Percentiles rank a stretch among this genome's conserved stretches.
phyloP scores from a whole-genome alignment of 2,888 invertebrate species.

The Geotrupes spiniger region DNA sequence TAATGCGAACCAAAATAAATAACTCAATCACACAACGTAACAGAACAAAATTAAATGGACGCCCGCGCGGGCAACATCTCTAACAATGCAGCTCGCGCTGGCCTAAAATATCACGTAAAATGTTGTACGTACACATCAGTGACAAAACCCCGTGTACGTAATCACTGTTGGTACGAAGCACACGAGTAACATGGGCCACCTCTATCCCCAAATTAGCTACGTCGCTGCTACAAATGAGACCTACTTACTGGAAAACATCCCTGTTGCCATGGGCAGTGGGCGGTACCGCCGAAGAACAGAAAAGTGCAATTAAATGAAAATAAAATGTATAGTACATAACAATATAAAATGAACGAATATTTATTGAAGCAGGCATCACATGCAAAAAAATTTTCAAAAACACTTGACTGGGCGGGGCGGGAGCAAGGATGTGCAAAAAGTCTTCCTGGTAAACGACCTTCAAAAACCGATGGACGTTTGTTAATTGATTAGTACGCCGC shows the following conservation, averaged over 20 bases:
- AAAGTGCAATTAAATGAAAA: conserved; percentile 66
- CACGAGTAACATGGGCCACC: neutral
- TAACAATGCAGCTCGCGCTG: conserved; percentile 2
- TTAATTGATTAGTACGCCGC: conserved; percentile 64
- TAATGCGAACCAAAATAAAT: conserved; percentile 37
- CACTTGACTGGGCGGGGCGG: conserved; percentile 56
- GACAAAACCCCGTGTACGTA: neutral
- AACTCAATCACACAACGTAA: conserved; percentile 49
- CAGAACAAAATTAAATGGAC: conserved; percentile 22
- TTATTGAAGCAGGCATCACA: conserved; percentile 70
- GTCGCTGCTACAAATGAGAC: conserved; percentile 40
- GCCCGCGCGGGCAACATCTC: conserved; percentile 7
- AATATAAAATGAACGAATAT: conserved; percentile 47
- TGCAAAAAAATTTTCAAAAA: conserved; percentile 56
- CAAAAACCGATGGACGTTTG: conserved; percentile 62
- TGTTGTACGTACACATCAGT: conserved; percentile 2
- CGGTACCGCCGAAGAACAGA: conserved; percentile 61
- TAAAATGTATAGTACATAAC: conserved; percentile 37
- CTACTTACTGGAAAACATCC: conserved; percentile 76
- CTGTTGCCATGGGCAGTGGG: conserved; percentile 55
- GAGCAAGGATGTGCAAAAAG: conserved; percentile 68
- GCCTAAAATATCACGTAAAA: conserved; percentile 5
- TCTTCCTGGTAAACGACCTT: conserved; percentile 65
- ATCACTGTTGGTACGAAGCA: neutral
- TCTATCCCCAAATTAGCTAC: conserved; percentile 18